Evolutionary conservation across 2,888 invertebrate genomes (phyloP).

Genomic region (Sphaerophoria rueppellii): DNA sequence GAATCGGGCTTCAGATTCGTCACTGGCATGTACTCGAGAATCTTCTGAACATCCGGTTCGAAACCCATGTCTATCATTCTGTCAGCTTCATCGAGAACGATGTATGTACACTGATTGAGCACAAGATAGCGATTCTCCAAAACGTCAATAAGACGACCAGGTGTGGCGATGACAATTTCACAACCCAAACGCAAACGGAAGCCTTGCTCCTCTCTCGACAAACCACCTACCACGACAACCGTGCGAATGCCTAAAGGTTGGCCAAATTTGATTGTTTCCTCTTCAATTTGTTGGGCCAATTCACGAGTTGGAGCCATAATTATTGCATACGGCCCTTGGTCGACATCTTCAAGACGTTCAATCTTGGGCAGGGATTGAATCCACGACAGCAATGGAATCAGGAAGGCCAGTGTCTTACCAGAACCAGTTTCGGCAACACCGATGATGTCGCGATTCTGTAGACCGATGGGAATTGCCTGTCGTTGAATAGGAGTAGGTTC

Average conservation of each 20-base stretch:
- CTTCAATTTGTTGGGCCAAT: conserved; percentile 99
- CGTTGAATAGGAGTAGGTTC: conserved; percentile 99
- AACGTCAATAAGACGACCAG: conserved; percentile 99
- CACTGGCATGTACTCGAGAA: conserved; percentile 98
- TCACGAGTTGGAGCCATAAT: conserved; percentile 99
- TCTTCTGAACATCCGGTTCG: conserved; percentile 98
- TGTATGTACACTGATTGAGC: conserved; percentile 98
- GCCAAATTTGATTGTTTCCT: conserved; percentile 99
- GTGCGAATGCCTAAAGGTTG: conserved; percentile 95
- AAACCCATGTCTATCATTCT: conserved; percentile 99
- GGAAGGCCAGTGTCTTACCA: conserved; percentile 99
- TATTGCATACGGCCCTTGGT: conserved; percentile 99
- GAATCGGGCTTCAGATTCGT: conserved; percentile 98
- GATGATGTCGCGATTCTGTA: conserved; percentile 97
- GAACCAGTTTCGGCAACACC: conserved; percentile 99
- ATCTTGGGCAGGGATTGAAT: conserved; percentile 98
- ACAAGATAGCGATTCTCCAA: conserved; percentile 98
- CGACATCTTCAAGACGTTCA: conserved; percentile 93
- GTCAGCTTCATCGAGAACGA: conserved; percentile 98
- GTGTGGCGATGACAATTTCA: conserved; percentile 99
- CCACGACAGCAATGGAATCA: conserved; percentile 98
- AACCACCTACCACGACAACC: conserved; percentile 98
- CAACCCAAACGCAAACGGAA: conserved; percentile 97
- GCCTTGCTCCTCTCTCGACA: conserved; percentile 99
- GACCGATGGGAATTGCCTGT: conserved; percentile 99